A percentile compares a stretch with the other conserved stretches of the same genome.
phyloP scores from a whole-genome alignment of 2,888 invertebrate species.

The Dexiosoma caninum region DNA sequence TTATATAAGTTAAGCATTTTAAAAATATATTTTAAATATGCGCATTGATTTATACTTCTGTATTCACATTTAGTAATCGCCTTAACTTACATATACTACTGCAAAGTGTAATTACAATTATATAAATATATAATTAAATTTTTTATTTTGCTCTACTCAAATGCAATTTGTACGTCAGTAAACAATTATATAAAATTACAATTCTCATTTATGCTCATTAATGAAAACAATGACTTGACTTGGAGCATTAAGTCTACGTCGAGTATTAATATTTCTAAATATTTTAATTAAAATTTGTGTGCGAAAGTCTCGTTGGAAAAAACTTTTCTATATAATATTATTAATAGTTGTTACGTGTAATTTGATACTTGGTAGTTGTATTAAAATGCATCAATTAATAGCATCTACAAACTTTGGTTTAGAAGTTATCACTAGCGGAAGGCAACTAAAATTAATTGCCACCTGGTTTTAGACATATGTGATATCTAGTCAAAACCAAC shows the following conservation, averaged over 20 bases:
- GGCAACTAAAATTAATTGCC: too few species aligned
- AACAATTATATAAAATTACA: background rate
- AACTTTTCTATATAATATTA: background rate
- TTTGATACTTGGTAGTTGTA: background rate
- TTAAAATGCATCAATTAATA: background rate
- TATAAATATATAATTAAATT: too few species aligned
- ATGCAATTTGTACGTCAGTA: background rate
- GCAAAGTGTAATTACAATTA: background rate
- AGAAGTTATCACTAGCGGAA: too few species aligned
- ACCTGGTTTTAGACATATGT: too few species aligned
- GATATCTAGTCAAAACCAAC: too few species aligned
- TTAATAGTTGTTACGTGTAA: background rate
- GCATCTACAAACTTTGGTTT: too few species aligned
- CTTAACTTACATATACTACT: background rate
- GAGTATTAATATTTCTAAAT: background rate
- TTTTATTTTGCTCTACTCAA: background rate
- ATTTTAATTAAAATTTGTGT: background rate
- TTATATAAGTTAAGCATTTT: too few species aligned
- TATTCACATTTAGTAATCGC: background rate
- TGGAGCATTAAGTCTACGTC: background rate
- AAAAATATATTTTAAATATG: too few species aligned
- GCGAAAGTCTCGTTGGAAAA: background rate
- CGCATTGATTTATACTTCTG: background rate
- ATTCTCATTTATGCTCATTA: slow-evolving; percentile 30
- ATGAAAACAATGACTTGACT: slow-evolving; percentile 36